Conservation (phyloP, 2,797 vertebrate genomes). For the Acanthiza pusilla region DNA sequence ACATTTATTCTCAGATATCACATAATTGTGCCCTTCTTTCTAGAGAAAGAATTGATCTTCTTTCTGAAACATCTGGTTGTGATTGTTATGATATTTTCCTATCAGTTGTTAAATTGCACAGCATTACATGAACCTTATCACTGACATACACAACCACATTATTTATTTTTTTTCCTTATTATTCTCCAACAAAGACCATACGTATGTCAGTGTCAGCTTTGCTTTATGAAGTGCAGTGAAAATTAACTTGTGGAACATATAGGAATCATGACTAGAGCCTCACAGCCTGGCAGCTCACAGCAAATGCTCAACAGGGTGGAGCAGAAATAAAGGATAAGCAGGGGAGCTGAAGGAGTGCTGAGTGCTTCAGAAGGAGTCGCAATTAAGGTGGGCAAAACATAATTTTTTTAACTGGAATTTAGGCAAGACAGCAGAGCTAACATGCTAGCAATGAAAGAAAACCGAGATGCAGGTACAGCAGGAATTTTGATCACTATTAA, state of each 20-base stretch:
- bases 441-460: not conserved
- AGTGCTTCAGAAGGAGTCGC: not conserved
- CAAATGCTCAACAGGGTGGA: not conserved
- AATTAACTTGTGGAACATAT: not conserved
- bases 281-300: not conserved
- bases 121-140: not conserved
- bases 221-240: not conserved
- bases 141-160: not conserved
- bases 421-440: not conserved
- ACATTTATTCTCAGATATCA: not conserved
- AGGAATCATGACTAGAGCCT: not conserved
- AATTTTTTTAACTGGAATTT: not conserved
- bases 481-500: conserved; percentile 28
- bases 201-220: not conserved
- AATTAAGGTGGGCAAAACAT: not conserved
- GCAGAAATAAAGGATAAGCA: not conserved
- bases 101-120: not conserved
- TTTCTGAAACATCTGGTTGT: not conserved
- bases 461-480: not conserved
- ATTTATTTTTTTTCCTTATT: not conserved
- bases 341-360: not conserved
- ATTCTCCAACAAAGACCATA: not conserved
- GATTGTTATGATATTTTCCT: not conserved
- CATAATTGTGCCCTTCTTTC: not conserved
- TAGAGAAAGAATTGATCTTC: not conserved